A percentile compares a stretch with the other conserved stretches of the same genome.
Evolutionary conservation across 2,797 vertebrate genomes (phyloP).

Genomic region (Brachyrhaphis roseni): DNA sequence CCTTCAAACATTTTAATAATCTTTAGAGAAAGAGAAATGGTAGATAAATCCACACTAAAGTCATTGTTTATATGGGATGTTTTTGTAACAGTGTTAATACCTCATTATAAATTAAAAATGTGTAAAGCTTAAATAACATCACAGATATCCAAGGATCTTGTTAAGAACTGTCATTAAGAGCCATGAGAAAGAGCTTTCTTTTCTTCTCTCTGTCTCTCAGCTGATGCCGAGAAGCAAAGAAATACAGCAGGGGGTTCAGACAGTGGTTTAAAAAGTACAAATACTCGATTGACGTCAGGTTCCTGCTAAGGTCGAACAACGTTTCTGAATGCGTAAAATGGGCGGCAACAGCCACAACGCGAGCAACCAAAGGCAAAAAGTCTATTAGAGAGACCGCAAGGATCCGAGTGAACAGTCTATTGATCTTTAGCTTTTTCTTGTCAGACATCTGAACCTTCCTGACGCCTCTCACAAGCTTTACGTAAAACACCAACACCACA

Average conservation of each 20-base stretch:
- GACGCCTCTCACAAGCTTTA: conserved; percentile 22
- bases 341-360: neutral
- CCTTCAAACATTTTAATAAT: neutral
- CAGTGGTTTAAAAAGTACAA: conserved; percentile 39
- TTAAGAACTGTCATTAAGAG: conserved; percentile 19
- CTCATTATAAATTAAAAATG: neutral
- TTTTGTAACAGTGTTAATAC: neutral
- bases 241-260: conserved; percentile 49
- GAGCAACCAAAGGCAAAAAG: conserved; percentile 21
- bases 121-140: neutral
- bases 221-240: conserved; percentile 23
- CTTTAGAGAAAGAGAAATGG: neutral
- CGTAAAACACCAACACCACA: conserved; percentile 15
- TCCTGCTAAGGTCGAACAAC: neutral
- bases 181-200: neutral
- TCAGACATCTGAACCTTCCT: neutral
- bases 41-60: neutral
- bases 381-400: conserved; percentile 3
- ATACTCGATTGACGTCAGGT: conserved; percentile 23
- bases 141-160: neutral
- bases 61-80: neutral
- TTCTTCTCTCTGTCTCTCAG: neutral
- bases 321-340: rapidly evolving
- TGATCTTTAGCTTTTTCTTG: neutral
- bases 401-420: conserved; percentile 19